A percentile compares a stretch with the other conserved stretches of the same genome.
Conservation (phyloP, 2,797 vertebrate species). For the Sciurus vulgaris region DNA sequence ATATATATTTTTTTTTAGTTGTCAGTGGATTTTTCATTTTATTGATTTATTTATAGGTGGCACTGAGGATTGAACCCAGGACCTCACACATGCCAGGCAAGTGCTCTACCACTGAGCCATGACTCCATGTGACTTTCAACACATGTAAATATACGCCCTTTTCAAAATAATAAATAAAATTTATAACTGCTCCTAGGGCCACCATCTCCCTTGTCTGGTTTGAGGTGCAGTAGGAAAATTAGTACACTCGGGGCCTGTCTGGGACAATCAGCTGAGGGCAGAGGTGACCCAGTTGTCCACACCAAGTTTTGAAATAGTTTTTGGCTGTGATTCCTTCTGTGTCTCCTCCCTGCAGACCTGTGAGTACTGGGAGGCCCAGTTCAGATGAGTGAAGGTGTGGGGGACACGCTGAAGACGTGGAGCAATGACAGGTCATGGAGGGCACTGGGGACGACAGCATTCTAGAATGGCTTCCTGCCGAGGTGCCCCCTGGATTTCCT, state of each 20-base stretch:
- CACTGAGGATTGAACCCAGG: too few species aligned
- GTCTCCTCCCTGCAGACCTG: background rate
- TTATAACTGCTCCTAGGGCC: background rate
- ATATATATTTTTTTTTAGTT: too few species aligned
- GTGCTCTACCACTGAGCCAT: too few species aligned
- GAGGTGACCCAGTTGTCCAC: background rate
- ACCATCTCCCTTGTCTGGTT: background rate
- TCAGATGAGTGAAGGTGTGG: background rate
- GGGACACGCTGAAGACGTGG: accelerated
- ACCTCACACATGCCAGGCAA: too few species aligned
- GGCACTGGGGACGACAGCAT: accelerated
- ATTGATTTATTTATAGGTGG: too few species aligned
- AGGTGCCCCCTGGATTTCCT: background rate
- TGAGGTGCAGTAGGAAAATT: background rate
- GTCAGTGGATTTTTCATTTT: too few species aligned
- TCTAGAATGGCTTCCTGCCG: accelerated
- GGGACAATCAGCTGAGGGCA: too few species aligned
- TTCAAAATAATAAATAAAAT: constrained; percentile 17
- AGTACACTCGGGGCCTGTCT: background rate
- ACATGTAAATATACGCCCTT: background rate
- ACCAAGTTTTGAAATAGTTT: background rate
- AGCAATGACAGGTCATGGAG: background rate
- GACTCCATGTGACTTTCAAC: background rate
- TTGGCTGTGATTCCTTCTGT: accelerated
- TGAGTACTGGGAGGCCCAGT: background rate